Evolutionary conservation across 2,113 vertebrate species (phyloP), one percentile per base, ranked within the genome.

Genomic region (Natator depressus): DNA sequence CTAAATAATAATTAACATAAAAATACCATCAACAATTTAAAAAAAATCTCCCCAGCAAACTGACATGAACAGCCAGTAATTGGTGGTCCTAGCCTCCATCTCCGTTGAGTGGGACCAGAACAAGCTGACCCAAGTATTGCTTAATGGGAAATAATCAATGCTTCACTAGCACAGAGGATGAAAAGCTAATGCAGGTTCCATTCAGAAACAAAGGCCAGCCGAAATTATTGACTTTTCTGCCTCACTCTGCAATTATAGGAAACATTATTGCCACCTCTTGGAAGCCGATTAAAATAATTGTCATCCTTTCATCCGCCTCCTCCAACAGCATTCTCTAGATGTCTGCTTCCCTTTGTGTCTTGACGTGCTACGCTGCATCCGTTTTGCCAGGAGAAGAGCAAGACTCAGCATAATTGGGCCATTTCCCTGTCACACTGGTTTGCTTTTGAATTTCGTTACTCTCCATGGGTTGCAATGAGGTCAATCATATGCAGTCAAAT

Each of bases 371-470:
- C 78, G 62, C 95, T 89, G 91, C 89, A 93, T 98, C 95, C 96
- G 81, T 96, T 97, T 97, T 93, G 47, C 95, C 50, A 82, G 94
- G 57, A 91, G 96, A 98, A 96, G 96, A 95, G 96, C 97, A 97
- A 96, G 98, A 82, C 97, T 98, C 95, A 96, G 97, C 95, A 95
- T 98, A 98, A 98, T 96, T 97, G 97, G 94, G 89, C 97, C 97
- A 97, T 98, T 98, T 98, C 95, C 95, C 95, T 97, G 96, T 98
- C 97, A 97, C 93, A 97, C 92, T 94, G 94, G 95, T 96, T 98
- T 97, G 96, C 95, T 97, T 97, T 96, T 98, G 97, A 98, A 98
- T 98, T 97, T 98, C 93, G 97, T 95, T 98, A 95, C 92, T 97
- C 93, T 97, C 93, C 31, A 79, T 1, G 35, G 97, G 96, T 97